A percentile compares a stretch with the other conserved stretches of the same genome.
These are phyloP conservation scores for Callospermophilus lateralis DNA, from an alignment of 2,113 vertebrate genomes.

Conservation along the genomic window DNA sequence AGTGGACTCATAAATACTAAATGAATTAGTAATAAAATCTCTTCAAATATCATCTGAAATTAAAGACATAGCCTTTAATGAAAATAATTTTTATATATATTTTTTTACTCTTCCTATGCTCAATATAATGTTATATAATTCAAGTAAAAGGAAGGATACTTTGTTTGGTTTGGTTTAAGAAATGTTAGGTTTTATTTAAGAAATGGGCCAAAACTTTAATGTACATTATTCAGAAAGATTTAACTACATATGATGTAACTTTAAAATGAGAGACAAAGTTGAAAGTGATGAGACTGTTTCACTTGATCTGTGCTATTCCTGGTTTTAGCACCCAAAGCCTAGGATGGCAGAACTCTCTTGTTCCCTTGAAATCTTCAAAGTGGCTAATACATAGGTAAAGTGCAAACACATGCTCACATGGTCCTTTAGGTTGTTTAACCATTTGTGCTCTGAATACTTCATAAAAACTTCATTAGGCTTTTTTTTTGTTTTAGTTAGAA, in stretches of 20 bases:
- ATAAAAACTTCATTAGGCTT: neutral
- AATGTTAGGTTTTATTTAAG: conserved; percentile 6
- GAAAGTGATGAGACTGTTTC: neutral
- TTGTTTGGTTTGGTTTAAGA: neutral
- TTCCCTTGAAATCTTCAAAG: neutral
- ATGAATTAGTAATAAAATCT: conserved; percentile 66
- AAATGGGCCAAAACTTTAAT: conserved; percentile 23
- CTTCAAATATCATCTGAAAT: conserved; percentile 46
- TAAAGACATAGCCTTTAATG: conserved; percentile 51
- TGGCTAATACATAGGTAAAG: neutral
- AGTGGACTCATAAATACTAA: conserved; percentile 64
- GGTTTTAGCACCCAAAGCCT: neutral
- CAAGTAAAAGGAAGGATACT: conserved; percentile 49
- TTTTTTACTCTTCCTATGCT: conserved; percentile 1
- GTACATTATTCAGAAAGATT: conserved; percentile 1
- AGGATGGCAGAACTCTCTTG: neutral
- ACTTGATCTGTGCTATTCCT: neutral
- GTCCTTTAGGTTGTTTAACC: neutral
- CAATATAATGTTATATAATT: conserved; percentile 40
- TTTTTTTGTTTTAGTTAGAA: neutral
- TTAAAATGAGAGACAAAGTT: conserved; percentile 27
- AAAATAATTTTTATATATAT: conserved; percentile 59
- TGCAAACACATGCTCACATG: neutral
- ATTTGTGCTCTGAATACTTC: neutral
- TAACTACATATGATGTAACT: neutral